Base-by-base conservation (phyloP, 2,113 vertebrate species). In the Sakesphorus luctuosus region DNA sequence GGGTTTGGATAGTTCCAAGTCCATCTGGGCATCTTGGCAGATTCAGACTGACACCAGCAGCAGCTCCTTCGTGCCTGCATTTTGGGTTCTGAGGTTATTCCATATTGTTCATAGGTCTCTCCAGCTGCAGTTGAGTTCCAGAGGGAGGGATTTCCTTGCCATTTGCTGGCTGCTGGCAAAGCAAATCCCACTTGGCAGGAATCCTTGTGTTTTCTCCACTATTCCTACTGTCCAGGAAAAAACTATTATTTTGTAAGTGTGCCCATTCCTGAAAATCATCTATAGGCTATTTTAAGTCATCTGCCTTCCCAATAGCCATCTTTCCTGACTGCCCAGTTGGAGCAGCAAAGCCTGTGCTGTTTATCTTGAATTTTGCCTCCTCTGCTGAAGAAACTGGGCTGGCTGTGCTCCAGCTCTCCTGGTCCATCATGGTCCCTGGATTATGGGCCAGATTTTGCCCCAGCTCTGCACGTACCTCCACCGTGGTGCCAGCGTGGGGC, bases 401-500 rank as follows among this genome's bases (percentile, higher is more conserved):
- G 65, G 8, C 52, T 35, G 2, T 31, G 58, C 29, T 58, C 16
- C 5, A 7, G 20, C 23, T 69, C n/a, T 44, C 46, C 63, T 46
- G 28, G 38, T n/a, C 10, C 7, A 15, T 5, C 28, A 16, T 7
- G 4, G 35, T 81, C 24, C 65, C 47, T 36, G 35, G 24, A 16
- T 78, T 68, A 43, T 0, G 3, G 49, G 55, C 35, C 75, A 20
- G 58, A 23, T 40, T 24, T 53, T 12, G 43, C 35, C 59, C 10
- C 7, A 28, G 56, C 33, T 77, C 67, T 73, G 52, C 15, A 67
- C 87, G 26, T 91, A 97, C 97, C 97, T 98, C 97, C 36, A 71
- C 40, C 1, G 50, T 1, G 4, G 38, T 96, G 63, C 96, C 85
- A 0, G 90, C 6, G 0, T 95, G 84, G 33, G 69, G 56, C 87